phyloP scores from a whole-genome alignment of 2,797 vertebrate species.

The Melanotaenia parkinsoni region DNA sequence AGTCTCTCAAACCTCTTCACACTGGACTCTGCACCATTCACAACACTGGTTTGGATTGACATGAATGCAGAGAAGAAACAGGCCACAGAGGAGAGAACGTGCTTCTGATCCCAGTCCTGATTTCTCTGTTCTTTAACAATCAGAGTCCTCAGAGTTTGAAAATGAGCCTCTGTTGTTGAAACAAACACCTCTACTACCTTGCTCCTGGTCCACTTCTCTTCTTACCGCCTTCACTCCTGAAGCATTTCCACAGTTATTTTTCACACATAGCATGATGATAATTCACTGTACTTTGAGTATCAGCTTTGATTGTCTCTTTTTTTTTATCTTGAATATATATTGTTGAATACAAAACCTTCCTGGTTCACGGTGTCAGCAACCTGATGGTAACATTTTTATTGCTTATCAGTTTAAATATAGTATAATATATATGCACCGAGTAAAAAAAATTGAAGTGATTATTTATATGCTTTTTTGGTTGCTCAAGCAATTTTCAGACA shows the following conservation, averaged over 20 bases:
- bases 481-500: too few species aligned
- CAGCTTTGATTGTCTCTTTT: neutral
- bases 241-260: conserved; percentile 75
- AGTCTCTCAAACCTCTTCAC: conserved; percentile 52
- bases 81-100: conserved; percentile 38
- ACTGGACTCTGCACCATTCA: conserved; percentile 49
- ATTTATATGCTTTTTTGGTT: neutral
- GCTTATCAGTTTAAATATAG: neutral
- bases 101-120: conserved; percentile 43
- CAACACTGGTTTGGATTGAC: conserved; percentile 59
- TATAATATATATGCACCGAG: neutral
- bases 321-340: neutral
- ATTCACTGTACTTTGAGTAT: conserved; percentile 8
- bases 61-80: conserved; percentile 55
- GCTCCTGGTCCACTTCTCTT: conserved; percentile 79
- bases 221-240: conserved; percentile 79
- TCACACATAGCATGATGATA: conserved; percentile 29
- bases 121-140: conserved; percentile 63
- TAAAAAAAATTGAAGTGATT: neutral
- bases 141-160: conserved; percentile 65
- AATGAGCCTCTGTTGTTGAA: conserved; percentile 69
- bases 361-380: neutral
- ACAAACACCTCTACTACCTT: conserved; percentile 83
- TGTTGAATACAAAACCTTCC: neutral
- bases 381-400: neutral